These are phyloP conservation scores for Synanthedon formicaeformis DNA, from an alignment of 2,888 invertebrate genomes.

Conservation along the genomic window DNA sequence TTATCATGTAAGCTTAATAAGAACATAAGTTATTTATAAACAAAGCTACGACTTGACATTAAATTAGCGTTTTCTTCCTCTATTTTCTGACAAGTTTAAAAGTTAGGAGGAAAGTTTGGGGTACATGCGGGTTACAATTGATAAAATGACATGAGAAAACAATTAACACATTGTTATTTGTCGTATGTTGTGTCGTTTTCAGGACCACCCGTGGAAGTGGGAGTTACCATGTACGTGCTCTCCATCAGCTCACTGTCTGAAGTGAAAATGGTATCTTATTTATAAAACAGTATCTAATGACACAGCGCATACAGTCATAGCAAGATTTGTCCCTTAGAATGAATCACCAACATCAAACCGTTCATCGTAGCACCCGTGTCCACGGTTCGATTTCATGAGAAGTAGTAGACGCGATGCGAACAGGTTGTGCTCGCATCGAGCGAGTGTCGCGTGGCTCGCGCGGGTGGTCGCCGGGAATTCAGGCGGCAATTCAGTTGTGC, in stretches of 20 bases:
- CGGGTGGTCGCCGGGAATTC: conserved; percentile 6
- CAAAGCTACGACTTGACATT: too few relatives aligned
- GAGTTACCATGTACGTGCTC: conserved; percentile 85
- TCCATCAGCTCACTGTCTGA: conserved; percentile 86
- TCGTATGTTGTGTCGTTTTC: conserved; percentile 36
- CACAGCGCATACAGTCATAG: conserved; percentile 57
- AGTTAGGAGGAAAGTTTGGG: too few relatives aligned
- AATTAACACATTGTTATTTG: neutral
- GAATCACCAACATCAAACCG: conserved; percentile 62
- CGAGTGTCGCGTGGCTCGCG: conserved; percentile 14
- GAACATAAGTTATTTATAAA: too few relatives aligned
- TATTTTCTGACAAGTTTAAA: too few relatives aligned
- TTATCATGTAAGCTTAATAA: too few relatives aligned
- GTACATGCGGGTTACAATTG: neutral
- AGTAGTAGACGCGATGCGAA: conserved; percentile 29
- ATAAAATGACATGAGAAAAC: neutral
- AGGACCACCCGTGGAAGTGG: conserved; percentile 83
- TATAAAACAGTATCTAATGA: conserved; percentile 48
- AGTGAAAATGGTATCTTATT: conserved; percentile 79
- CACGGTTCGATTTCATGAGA: conserved; percentile 53
- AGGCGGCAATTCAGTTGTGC: conserved; percentile 3
- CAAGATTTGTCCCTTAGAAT: conserved; percentile 56
- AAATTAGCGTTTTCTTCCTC: too few relatives aligned
- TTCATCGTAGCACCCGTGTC: conserved; percentile 68
- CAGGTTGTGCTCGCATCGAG: conserved; percentile 10